Evolutionary conservation across 2,888 invertebrate species (phyloP), one percentile per base, ranked within the genome.

Genomic region (Callyntrura guangdongensis): DNA sequence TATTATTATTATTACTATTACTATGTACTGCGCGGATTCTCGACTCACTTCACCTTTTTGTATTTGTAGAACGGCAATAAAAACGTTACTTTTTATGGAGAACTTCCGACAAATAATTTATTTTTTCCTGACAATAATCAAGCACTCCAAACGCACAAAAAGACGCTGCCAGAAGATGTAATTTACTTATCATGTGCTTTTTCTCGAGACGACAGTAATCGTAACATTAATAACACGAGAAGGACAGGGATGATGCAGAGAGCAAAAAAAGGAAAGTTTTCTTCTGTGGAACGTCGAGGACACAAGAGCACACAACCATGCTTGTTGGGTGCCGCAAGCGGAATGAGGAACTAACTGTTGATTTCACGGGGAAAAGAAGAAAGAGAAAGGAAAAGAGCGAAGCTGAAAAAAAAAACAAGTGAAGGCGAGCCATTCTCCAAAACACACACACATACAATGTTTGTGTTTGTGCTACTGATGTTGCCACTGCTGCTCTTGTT

Each of bases 291-390:
- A 79, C 79, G 79, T 59, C 79, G 79, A 79, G 79, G 79, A 79
- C 79, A 79, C 79, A 14, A 8, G 56, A 79, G 79, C 79, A 79
- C 27, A 56, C 79, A 79, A 79, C 79, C 79, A 56, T 79, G 79
- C 90, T 90, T 72, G 81, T 81, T 86, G 90, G 22, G 49, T 81
- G 86, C 86, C 82, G 67, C 85, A 72, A 86, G 81, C 86, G 47
- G 86, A 90, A 90, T 90, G 90, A 72, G 79, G 79, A 90, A 86
- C 90, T 90, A 90, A 90, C 90, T 90, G 90, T 90, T 90, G 90
- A 90, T 86, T 90, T 90, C 86, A 67, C 27, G 53, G 84, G 69
- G 49, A 84, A 69, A 69, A 61, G 49, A 69, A 69, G 53, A 84
- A 84, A 67, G n/a, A 22, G 59, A 45, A 47, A 22, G 53, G 20